These are phyloP conservation scores for Ifrita kowaldi DNA, from an alignment of 2,113 vertebrate genomes.

Conservation along the genomic window DNA sequence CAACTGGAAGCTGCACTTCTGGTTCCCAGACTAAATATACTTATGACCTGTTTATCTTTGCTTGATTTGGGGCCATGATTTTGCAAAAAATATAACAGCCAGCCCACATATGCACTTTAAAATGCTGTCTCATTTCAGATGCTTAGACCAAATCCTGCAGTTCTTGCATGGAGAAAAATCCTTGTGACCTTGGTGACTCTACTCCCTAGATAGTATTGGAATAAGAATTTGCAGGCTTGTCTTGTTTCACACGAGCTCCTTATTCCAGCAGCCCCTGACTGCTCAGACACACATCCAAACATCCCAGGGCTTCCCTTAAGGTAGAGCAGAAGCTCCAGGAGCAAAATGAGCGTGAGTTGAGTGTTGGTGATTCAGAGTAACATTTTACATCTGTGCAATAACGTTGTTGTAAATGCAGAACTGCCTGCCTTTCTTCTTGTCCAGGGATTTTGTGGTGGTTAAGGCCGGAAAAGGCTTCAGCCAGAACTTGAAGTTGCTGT, in stretches of 20 bases:
- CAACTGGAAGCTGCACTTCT: neutral
- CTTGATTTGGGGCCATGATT: constrained; percentile 6
- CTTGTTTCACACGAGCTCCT: neutral
- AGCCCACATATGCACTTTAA: constrained; percentile 32
- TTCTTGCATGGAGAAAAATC: neutral
- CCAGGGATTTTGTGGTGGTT: fast-evolving
- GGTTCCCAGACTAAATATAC: constrained; percentile 43
- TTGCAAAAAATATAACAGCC: constrained; percentile 26
- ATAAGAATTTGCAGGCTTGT: neutral
- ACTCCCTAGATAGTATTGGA: neutral
- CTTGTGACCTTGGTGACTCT: neutral
- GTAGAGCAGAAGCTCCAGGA: neutral
- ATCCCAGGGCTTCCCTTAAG: neutral
- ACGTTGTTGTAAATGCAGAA: neutral
- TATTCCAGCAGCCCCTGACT: neutral
- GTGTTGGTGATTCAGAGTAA: neutral
- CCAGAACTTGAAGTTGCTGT: neutral
- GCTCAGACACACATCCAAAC: neutral
- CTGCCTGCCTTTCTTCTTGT: neutral
- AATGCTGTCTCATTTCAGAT: constrained; percentile 10
- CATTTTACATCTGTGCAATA: neutral
- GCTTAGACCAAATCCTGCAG: neutral
- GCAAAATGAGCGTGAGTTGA: neutral
- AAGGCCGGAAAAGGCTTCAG: neutral
- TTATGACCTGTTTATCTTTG: constrained; percentile 48